Evolutionary conservation across 2,888 invertebrate species (phyloP), one percentile per base, ranked within the genome.

Genomic region (Chrysotoxum bicinctum): DNA sequence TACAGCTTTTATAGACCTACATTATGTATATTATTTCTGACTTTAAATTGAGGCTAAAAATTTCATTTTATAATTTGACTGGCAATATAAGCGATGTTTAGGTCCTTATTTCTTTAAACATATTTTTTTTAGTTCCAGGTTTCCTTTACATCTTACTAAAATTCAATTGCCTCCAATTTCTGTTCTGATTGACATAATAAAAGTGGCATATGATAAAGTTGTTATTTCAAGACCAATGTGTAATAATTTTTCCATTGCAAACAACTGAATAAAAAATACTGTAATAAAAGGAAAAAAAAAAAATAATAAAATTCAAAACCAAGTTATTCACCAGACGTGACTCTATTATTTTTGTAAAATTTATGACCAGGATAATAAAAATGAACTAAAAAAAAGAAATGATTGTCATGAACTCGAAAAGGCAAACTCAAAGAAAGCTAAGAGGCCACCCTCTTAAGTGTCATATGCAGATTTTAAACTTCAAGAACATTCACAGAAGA

Each of bases 321-420:
- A 81, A 72, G 26, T 81, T 85, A 85, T 81, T 73, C 81, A 69
- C 68, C 85, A 85, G 85, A 85, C 85, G 85, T 85, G 85, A 85
- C 85, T 85, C 85, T 81, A 85, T 85, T 85, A 85, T 81, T 82
- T 76, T 54, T 30, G 7, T 23, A 69, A 30, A 35, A 81, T 85
- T 81, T 81, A 81, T 68, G 62, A 52, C 50, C 69, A 69, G 58
- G 21, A 64, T 72, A 76, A 85, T 85, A 85, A 85, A 84, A 85
- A 76, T 80, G 76, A 76, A 69, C 80, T 80, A 58, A 30, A 54
- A 30, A 6, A 54, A 60, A 52, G 7, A 72, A 69, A 76, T 75
- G 43, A 84, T 84, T 75, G 70, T 72, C 66, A 79, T 79, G 70
- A 84, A 75, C 79, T 66, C 32, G 9, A 73, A 66, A 50, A 26